Evolutionary conservation across 2,113 vertebrate genomes (phyloP).

Genomic region (Piaya cayana): DNA sequence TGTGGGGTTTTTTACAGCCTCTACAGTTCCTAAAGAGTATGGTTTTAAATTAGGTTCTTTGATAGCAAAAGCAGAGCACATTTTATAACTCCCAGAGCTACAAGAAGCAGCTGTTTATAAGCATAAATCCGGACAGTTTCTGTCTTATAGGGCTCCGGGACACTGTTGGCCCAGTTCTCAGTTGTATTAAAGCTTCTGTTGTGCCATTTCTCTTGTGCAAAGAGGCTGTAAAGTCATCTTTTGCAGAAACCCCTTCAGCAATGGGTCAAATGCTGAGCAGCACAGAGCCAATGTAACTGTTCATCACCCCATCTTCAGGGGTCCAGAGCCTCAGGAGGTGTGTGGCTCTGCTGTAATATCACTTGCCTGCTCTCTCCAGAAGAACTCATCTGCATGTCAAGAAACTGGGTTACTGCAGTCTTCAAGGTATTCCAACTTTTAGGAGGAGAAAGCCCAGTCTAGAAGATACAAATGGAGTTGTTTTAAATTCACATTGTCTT

Average conservation of each 20-base stretch:
- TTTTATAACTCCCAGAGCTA: slow-evolving; percentile 48
- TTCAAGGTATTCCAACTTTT: not conserved
- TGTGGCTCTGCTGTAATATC: not conserved
- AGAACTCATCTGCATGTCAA: not conserved
- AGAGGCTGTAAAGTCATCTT: not conserved
- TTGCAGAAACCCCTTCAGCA: not conserved
- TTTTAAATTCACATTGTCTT: not conserved
- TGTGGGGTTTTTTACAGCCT: not conserved
- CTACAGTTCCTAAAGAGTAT: not conserved
- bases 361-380: not conserved
- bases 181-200: not conserved
- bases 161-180: slow-evolving; percentile 43
- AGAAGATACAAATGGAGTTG: not conserved
- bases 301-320: rapidly evolving
- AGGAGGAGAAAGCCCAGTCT: not conserved
- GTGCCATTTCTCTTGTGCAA: not conserved
- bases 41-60: slow-evolving; percentile 30
- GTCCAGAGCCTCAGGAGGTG: not conserved
- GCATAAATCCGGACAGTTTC: slow-evolving; percentile 1
- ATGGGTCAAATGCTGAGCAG: not conserved
- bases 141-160: slow-evolving; percentile 29
- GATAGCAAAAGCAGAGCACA: slow-evolving; percentile 23
- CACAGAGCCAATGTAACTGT: rapidly evolving
- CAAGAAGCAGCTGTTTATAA: slow-evolving; percentile 34
- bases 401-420: not conserved